Evolutionary conservation across 2,888 invertebrate genomes (phyloP).

Genomic region (Spilarctia lutea): DNA sequence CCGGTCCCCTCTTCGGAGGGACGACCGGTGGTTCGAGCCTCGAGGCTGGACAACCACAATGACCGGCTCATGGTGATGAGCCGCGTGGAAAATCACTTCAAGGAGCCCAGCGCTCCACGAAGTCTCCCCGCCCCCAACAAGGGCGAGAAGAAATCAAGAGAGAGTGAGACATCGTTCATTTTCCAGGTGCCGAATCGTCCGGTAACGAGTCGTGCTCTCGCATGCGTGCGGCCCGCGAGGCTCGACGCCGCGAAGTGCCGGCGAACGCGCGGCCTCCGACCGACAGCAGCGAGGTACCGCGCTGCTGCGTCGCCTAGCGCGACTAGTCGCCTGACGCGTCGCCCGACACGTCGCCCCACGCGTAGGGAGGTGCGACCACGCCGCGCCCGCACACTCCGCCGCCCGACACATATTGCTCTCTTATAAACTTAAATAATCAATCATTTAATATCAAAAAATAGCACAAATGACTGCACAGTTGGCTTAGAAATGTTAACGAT

Average conservation of each 20-base stretch:
- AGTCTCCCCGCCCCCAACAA: too few species aligned
- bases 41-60: too few species aligned
- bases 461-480: too few species aligned
- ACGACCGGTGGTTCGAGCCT: too few species aligned
- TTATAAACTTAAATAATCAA: conserved; percentile 4
- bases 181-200: conserved; percentile 74
- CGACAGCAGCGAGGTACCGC: conserved; percentile 84
- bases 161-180: too few species aligned
- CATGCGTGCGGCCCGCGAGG: conserved; percentile 80
- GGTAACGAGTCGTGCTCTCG: conserved; percentile 82
- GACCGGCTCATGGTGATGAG: too few species aligned
- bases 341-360: conserved; percentile 11
- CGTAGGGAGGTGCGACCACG: conserved; percentile 55
- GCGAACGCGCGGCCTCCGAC: conserved; percentile 75
- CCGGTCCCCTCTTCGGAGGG: too few species aligned
- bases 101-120: too few species aligned
- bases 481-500: too few species aligned
- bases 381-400: conserved; percentile 39
- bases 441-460: too few species aligned
- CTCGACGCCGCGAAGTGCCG: conserved; percentile 78
- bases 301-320: conserved; percentile 73
- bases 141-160: too few species aligned
- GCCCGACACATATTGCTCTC: conserved; percentile 18
- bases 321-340: conserved; percentile 11
- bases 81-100: too few species aligned